A percentile compares a stretch with the other conserved stretches of the same genome.
Evolutionary conservation across 2,888 invertebrate species (phyloP).

Genomic region (Phyto melanocephala): DNA sequence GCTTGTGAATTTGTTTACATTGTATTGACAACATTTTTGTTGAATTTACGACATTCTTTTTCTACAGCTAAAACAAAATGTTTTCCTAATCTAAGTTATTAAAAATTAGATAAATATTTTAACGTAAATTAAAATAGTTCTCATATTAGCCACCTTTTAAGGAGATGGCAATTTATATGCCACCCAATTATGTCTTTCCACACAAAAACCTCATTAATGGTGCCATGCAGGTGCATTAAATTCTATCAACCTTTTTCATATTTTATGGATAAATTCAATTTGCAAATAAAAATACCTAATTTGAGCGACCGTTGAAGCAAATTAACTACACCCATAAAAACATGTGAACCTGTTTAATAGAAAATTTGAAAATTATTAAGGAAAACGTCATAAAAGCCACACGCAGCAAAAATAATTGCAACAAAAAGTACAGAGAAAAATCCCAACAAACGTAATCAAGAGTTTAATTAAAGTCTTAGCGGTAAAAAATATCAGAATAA

Average conservation of each 20-base stretch:
- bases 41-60: no score
- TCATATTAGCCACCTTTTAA: no score
- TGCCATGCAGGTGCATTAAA: no score
- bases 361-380: conserved; percentile 34
- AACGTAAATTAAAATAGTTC: no score
- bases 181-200: no score
- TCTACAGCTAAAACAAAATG: no score
- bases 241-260: no score
- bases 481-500: conserved; percentile 5
- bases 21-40: no score
- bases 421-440: neutral
- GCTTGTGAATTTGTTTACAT: no score
- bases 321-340: conserved; percentile 24
- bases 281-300: neutral
- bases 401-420: conserved; percentile 40
- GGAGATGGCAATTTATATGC: no score
- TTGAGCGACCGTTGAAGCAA: conserved; percentile 27
- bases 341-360: conserved; percentile 13
- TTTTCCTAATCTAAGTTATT: no score
- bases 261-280: conserved; percentile 6
- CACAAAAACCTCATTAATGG: neutral
- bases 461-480: conserved; percentile 53
- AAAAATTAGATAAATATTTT: no score
- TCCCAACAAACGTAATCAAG: conserved; percentile 48
- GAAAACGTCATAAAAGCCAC: conserved; percentile 40